Evolutionary conservation across 2,113 vertebrate genomes (phyloP).

Genomic region (Nothobranchius furzeri): DNA sequence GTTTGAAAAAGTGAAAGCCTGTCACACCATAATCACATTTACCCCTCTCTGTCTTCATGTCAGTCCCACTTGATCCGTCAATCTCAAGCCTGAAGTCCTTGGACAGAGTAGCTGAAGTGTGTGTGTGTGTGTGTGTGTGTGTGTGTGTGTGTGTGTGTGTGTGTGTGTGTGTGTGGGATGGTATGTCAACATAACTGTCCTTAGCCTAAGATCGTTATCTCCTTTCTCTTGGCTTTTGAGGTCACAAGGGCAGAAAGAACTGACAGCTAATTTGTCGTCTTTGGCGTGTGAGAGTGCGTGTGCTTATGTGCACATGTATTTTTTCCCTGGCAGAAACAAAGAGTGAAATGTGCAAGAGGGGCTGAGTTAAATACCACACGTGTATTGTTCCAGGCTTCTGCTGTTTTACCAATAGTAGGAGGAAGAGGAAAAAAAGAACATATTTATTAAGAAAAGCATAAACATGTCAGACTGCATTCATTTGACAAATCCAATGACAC

Average conservation of each 20-base stretch:
- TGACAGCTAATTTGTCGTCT: slow-evolving; percentile 66
- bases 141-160: too few relatives aligned
- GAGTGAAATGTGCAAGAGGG: slow-evolving; percentile 15
- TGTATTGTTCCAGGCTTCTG: neutral
- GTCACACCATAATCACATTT: slow-evolving; percentile 62
- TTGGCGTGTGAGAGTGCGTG: slow-evolving; percentile 17
- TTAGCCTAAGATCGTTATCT: slow-evolving; percentile 70
- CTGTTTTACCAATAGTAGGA: neutral
- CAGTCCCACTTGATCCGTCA: slow-evolving; percentile 56
- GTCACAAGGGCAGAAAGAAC: slow-evolving; percentile 56
- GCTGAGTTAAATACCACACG: neutral
- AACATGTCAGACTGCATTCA: too few relatives aligned
- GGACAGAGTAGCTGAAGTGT: slow-evolving; percentile 42
- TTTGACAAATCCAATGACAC: too few relatives aligned
- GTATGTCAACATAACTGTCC: slow-evolving; percentile 39
- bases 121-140: neutral
- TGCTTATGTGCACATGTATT: slow-evolving; percentile 3
- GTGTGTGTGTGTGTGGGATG: neutral
- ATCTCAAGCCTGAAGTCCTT: slow-evolving; percentile 52
- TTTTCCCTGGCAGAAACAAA: slow-evolving; percentile 36
- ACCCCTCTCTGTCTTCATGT: slow-evolving; percentile 45
- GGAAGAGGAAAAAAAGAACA: neutral
- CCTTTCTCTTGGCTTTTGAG: slow-evolving; percentile 57
- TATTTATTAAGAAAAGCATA: neutral
- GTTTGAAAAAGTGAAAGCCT: slow-evolving; percentile 41